Evolutionary conservation across 2,888 invertebrate genomes (phyloP).

Genomic region (Archips xylosteana): DNA sequence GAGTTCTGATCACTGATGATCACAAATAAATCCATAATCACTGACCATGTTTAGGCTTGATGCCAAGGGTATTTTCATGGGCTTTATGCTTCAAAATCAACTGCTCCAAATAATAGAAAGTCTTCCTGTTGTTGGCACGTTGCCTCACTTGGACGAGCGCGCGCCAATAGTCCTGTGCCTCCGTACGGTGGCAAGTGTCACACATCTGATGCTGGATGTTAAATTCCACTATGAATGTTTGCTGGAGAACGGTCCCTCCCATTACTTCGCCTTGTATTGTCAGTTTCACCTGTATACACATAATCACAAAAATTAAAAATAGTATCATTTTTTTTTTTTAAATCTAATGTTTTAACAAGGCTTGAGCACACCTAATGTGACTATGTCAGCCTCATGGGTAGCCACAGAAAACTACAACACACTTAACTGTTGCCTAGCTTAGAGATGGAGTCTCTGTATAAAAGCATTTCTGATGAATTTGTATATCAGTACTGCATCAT

Average conservation of each 20-base stretch:
- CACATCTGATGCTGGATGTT: constrained; percentile 97
- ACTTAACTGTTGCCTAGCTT: too few species aligned
- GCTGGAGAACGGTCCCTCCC: constrained; percentile 96
- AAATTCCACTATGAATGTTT: constrained; percentile 98
- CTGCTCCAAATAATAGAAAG: constrained; percentile 98
- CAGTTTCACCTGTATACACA: constrained; percentile 88
- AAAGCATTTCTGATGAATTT: too few species aligned
- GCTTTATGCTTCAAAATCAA: constrained; percentile 97
- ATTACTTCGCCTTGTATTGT: constrained; percentile 98
- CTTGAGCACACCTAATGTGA: too few species aligned
- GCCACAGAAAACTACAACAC: too few species aligned
- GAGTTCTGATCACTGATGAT: too few species aligned
- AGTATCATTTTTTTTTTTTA: too few species aligned
- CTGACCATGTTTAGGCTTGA: constrained; percentile 92
- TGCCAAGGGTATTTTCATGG: constrained; percentile 95
- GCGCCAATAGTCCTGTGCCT: constrained; percentile 99
- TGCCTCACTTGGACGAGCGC: constrained; percentile 96
- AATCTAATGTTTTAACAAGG: too few species aligned
- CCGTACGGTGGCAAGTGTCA: constrained; percentile 97
- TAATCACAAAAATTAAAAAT: not conserved
- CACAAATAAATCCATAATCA: constrained; percentile 3
- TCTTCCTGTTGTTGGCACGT: constrained; percentile 96
- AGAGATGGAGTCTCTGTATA: too few species aligned
- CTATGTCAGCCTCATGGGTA: too few species aligned
- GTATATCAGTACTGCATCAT: too few species aligned